Evolutionary conservation across 2,797 vertebrate species (phyloP), one percentile per base, ranked within the genome.

Genomic region (Ptychobarbus kaznakovi): DNA sequence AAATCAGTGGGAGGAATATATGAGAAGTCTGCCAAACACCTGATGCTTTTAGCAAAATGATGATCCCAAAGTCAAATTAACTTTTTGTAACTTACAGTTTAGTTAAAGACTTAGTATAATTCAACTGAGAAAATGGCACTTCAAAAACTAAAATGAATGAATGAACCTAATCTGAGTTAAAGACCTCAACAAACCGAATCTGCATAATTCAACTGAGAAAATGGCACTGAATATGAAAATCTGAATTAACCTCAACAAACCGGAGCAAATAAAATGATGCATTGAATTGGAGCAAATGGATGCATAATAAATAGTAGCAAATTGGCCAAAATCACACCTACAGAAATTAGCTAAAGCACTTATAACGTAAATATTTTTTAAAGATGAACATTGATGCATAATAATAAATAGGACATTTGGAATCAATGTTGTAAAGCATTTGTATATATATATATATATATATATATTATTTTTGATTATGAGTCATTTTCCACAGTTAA

Each of bases 401-500:
- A n/a, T n/a, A n/a, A n/a, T n/a, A n/a, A n/a, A n/a, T n/a, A 56
- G 6, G 32, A 3, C 22, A 13, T 58, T 16, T 56, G 28, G 32
- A 58, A 13, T 56, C 3, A 77, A 8, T n/a, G 20, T 77, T 58
- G 8, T 42, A 42, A 42, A 25, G 22, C 22, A 61, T 77, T 77
- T 77, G 10, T 53, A 42, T 42, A 42, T 10, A 42, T 42, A 9
- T 40, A 8, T 42, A 20, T 51, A n/a, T 53, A 42, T 42, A 42
- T 10, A 42, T 42, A 9, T 40, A 8, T 42, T 51, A 11, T 53
- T 18, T 8, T 13, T 58, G 35, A 58, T 77, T 58, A 32, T 12
- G 35, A 61, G 53, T 25, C 42, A 61, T 78, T 78, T 78, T 61
- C 53, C 53, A 42, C 53, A 61, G 25, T 58, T 58, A 61, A 42